Base-by-base conservation (phyloP, 1,140 invertebrate genomes). In the Nasonia giraulti region DNA sequence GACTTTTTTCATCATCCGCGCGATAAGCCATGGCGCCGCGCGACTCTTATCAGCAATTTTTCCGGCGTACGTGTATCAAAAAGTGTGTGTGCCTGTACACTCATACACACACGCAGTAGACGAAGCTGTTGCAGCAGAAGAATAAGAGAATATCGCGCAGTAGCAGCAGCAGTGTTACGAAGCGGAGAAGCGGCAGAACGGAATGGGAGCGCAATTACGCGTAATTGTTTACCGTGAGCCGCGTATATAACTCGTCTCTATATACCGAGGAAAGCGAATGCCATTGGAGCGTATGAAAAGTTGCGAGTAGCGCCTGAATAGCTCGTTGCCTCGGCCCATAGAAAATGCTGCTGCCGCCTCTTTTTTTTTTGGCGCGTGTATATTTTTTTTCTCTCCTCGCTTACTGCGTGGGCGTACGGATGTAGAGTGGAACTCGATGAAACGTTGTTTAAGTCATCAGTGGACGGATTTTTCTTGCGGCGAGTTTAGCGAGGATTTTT, bases 141-240 rank as follows among this genome's bases (percentile, higher is more conserved):
- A 76, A 83, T 37, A 37, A 78, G 68, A 69, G 44, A 69, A 27
- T 20, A 44, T 44, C 40, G 40, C 7, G 40, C 55, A 62, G 55
- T 20, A 20, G 20, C 55, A 62, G 17, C 17, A 55, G 17, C 50
- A 55, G 62, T n/a, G 40, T 27, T 47, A 47, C 23, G 62, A n/a
- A 50, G 50, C 33, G 5, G 37, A 11, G 37, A 77, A 55, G 14
- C 50, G 55, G 55, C 55, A n/a, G 17, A 20, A 12, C 17, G 27
- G 62, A 85, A 85, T 77, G 73, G 55, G 47, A 81, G 74, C 84
- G 74, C 62, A 81, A 85, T 85, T 85, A 82, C 75, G 44, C 62
- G 74, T 85, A 85, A 85, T 81, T 85, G 78, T 85, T 85, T 85
- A 55, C 68, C 75, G n/a, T 62, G 83, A 79, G 76, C 31, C 55